Evolutionary conservation across 1,140 invertebrate species (phyloP), one percentile per base, ranked within the genome.

Genomic region (Dinothrombium tinctorium): DNA sequence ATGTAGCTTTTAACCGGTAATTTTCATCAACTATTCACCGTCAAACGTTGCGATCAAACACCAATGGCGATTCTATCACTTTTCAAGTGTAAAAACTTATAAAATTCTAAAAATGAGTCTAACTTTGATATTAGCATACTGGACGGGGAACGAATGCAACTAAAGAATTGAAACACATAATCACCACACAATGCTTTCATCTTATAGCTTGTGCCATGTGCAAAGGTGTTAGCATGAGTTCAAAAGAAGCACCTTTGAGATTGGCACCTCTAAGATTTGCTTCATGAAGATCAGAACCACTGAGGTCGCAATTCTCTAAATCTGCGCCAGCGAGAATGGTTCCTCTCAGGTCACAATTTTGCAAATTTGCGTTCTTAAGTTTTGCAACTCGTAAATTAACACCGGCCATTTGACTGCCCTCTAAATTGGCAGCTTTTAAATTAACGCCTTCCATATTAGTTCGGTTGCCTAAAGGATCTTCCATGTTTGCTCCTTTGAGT

Each of bases 221-320:
- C n/a, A 95, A 58, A 6, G 87, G 84, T 14, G 84, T 90, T 19
- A 89, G 65, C 82, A 94, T 92, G 1, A 90, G 61, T 53, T 90
- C 82, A 54, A 95, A 75, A 8, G 77, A 73, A 1, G 84, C 78
- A 57, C 89, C 78, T 59, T 89, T 92, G 21, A 94, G 63, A 62
- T 95, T 94, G 0, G 87, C 86, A 28, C 87, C 87, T 31, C 87
- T 63, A 33, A 94, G 63, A 65, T 94, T 90, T 0, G 84, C 84
- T 55, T 90, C 78, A 49, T 89, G 80, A 6, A 95, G 64, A 62
- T 94, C 84, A 54, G 81, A 89, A 5, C 87, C 86, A 15, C 81
- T 87, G 40, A 95, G 64, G 59, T 94, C 81, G 62, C 84, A 90
- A 49, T 76, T 79, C 73, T 83, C 47, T 45, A 92, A 65, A 66